A percentile compares a stretch with the other conserved stretches of the same genome.
These are phyloP conservation scores for Cynopterus sphinx DNA, from an alignment of 2,797 vertebrate genomes.

Conservation along the genomic window DNA sequence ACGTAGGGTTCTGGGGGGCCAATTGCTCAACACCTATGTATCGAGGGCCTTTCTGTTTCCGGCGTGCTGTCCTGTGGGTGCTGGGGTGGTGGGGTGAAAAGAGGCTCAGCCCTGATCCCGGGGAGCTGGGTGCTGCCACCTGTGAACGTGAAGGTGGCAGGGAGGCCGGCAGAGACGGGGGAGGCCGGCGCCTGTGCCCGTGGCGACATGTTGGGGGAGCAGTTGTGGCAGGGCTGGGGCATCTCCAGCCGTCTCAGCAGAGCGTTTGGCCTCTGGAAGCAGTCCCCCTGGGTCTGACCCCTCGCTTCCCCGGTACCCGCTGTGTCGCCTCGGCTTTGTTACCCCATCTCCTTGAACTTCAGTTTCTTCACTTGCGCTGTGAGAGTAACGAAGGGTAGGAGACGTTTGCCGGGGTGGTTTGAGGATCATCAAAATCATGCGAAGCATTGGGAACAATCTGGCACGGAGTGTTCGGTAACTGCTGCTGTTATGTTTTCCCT, in stretches of 20 bases:
- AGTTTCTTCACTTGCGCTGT: not conserved
- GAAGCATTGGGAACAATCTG: not conserved
- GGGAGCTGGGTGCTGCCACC: not conserved
- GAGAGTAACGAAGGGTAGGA: not conserved
- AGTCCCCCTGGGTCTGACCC: fast-evolving
- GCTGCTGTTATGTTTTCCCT: too few relatives aligned
- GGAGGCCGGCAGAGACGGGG: fast-evolving
- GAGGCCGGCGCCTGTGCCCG: fast-evolving
- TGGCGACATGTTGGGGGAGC: fast-evolving
- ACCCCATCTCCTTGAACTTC: not conserved
- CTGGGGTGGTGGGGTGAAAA: not conserved
- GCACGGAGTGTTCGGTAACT: fast-evolving
- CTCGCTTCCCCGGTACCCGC: not conserved
- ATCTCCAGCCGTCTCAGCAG: fast-evolving
- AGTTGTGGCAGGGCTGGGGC: fast-evolving
- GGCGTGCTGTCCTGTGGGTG: not conserved
- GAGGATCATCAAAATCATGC: not conserved
- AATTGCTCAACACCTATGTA: fast-evolving
- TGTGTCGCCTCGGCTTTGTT: not conserved
- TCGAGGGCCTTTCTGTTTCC: not conserved
- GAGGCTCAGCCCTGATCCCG: not conserved
- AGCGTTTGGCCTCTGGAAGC: not conserved
- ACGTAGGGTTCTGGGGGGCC: not conserved
- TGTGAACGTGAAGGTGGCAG: not conserved
- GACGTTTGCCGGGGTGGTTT: not conserved